Percentiles rank a stretch among this genome's conserved stretches.
phyloP scores from a whole-genome alignment of 2,113 vertebrate genomes.

The Camarhynchus parvulus region DNA sequence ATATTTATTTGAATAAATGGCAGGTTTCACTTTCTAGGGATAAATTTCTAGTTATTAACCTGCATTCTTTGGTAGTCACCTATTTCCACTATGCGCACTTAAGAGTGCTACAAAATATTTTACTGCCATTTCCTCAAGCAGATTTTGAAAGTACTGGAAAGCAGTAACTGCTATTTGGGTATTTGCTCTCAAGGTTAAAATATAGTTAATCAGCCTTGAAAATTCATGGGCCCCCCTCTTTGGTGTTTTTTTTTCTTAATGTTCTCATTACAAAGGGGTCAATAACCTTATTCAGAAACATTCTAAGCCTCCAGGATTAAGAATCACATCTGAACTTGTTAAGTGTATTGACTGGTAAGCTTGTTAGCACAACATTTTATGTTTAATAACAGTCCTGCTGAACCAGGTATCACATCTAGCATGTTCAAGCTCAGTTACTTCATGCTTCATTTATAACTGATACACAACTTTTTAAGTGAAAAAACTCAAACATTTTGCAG shows the following conservation, averaged over 20 bases:
- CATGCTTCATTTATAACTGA: background rate
- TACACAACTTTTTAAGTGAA: background rate
- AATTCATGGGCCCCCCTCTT: accelerated
- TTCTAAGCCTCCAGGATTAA: background rate
- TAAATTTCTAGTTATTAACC: background rate
- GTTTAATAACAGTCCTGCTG: background rate
- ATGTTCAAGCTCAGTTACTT: background rate
- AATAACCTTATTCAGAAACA: background rate
- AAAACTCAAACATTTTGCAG: background rate
- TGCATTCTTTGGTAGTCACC: background rate
- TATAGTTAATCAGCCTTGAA: background rate
- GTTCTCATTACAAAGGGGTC: background rate
- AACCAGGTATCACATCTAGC: background rate
- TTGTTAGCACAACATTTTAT: background rate
- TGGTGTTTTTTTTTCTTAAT: no score
- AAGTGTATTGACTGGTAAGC: background rate
- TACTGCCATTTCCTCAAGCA: background rate
- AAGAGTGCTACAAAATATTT: background rate
- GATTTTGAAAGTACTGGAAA: background rate
- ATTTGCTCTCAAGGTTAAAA: background rate
- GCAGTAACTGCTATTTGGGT: background rate
- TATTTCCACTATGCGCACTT: background rate
- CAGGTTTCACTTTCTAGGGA: background rate
- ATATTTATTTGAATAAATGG: background rate
- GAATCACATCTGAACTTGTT: background rate